Evolutionary conservation across 2,797 vertebrate genomes (phyloP), one percentile per base, ranked within the genome.

Genomic region (Sebastes hubbsi): DNA sequence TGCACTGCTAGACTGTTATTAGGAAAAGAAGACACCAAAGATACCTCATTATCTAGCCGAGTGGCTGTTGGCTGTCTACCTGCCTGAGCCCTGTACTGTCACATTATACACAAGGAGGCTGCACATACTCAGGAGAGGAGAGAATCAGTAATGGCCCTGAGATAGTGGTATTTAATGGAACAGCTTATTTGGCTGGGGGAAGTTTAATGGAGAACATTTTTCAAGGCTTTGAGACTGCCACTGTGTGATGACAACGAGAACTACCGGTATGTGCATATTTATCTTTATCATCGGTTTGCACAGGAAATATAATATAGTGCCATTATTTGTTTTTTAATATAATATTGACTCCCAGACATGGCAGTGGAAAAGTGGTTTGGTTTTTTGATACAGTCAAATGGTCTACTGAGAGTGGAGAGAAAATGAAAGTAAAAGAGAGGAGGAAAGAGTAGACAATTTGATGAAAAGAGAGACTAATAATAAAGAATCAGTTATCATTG

Each of bases 21-120:
- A 75, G 58, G 69, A 78, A 77, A 80, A 75, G 42, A 82, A 76
- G 56, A 52, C 58, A 80, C 58, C 61, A 66, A 70, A 81, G 59
- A 79, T 64, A 80, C n/a, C 83, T 90, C 76, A 87, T 92, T 87
- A 90, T 85, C 22, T 62, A 38, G 71, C 72, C 0, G 38, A 89
- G 78, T 72, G 73, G 79, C 84, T 86, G 54, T 81, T 81, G 68
- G 36, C 62, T 64, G 52, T 79, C 80, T 74, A 61, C 64, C 74
- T 77, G 38, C 46, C 65, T 27, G 18, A 60, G 46, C 49, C 10
- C 60, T 46, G 63, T 46, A 84, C n/a, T 84, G 78, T 78, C 85
- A 83, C 67, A 64, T 70, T 81, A 55, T 24, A 61, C 64, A 54
- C 78, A 72, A 75, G 38, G 62, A 22, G 24, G 72, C 49, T 83